These are phyloP conservation scores for Lottia gigantea DNA, from an alignment of 2,888 invertebrate genomes.

Conservation along the genomic window DNA sequence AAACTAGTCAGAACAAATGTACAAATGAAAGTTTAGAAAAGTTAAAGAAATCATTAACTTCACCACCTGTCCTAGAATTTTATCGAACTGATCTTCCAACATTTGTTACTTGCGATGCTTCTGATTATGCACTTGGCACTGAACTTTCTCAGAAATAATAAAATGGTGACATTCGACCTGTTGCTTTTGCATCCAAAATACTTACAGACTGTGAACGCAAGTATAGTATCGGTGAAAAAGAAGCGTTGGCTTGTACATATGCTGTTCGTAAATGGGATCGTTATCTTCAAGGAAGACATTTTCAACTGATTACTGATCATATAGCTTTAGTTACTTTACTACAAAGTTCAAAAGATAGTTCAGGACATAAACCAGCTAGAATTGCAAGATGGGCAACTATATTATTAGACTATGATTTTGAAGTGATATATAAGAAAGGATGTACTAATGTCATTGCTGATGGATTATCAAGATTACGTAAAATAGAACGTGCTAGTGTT, in stretches of 20 bases:
- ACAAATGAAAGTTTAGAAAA: background rate
- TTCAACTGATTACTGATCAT: slow-evolving; percentile 15
- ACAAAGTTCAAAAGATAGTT: background rate
- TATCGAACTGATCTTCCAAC: background rate
- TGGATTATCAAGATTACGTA: slow-evolving; percentile 15
- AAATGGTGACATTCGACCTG: slow-evolving; percentile 7
- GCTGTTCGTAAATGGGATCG: slow-evolving; percentile 10
- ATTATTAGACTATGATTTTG: slow-evolving; percentile 22
- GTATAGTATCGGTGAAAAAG: slow-evolving; percentile 17
- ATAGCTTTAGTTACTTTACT: slow-evolving; percentile 2
- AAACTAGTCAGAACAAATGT: background rate
- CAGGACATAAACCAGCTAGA: slow-evolving; percentile 16
- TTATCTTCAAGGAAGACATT: slow-evolving; percentile 10
- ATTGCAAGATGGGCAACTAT: slow-evolving; percentile 23
- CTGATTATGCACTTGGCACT: slow-evolving; percentile 11
- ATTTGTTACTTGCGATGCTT: slow-evolving; percentile 16
- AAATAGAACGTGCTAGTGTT: background rate
- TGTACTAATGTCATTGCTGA: slow-evolving; percentile 21
- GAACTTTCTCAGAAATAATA: background rate
- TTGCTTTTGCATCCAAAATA: slow-evolving; percentile 13
- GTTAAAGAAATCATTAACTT: background rate
- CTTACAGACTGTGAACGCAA: background rate
- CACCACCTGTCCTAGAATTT: background rate
- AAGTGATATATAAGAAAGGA: slow-evolving; percentile 16
- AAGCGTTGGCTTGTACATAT: slow-evolving; percentile 16